Conservation (phyloP, 2,113 vertebrate genomes). For the Carassius gibelio region DNA sequence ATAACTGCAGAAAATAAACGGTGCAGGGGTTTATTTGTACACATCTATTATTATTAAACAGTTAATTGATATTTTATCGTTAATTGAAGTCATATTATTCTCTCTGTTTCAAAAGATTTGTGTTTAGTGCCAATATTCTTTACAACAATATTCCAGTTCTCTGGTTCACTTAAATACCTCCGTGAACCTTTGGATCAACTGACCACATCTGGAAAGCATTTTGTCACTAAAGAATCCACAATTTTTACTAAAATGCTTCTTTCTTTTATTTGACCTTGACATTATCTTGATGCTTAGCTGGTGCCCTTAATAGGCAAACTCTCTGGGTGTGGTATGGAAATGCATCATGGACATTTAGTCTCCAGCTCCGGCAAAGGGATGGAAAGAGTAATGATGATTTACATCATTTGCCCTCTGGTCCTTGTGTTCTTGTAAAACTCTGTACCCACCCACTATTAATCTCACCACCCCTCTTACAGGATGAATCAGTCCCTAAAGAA, state of each 20-base stretch:
- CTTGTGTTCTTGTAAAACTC: constrained; percentile 33
- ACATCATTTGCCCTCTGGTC: constrained; percentile 20
- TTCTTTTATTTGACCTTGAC: neutral
- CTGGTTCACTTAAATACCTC: neutral
- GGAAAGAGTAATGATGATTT: constrained; percentile 13
- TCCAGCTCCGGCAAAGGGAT: neutral
- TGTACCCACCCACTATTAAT: neutral
- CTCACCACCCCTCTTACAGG: constrained; percentile 10
- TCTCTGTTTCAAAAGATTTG: neutral
- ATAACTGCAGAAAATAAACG: neutral
- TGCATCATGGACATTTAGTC: neutral
- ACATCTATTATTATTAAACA: neutral
- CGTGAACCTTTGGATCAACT: constrained; percentile 44
- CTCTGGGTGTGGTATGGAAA: neutral
- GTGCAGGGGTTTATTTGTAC: neutral
- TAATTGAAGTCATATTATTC: neutral
- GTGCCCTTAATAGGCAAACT: neutral
- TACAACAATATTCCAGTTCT: neutral
- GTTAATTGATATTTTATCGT: neutral
- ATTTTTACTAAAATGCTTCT: neutral
- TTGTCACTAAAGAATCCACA: constrained; percentile 32
- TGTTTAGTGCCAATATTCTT: neutral
- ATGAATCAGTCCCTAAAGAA: constrained; percentile 9
- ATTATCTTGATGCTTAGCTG: neutral
- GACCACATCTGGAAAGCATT: constrained; percentile 59